Evolutionary conservation across 2,113 vertebrate species (phyloP).

Genomic region (Cottus gobio): DNA sequence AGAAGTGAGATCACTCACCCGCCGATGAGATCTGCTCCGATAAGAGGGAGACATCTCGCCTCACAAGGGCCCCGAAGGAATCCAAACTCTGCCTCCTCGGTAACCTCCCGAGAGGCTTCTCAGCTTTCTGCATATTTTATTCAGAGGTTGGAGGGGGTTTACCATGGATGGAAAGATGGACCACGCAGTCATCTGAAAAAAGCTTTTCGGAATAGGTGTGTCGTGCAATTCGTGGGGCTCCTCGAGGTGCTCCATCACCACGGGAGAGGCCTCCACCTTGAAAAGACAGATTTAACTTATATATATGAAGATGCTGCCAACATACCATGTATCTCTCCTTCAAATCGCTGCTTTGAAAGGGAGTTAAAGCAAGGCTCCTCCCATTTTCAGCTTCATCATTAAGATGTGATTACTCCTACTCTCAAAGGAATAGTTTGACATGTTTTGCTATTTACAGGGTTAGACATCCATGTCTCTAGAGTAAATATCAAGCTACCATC

Average conservation of each 20-base stretch:
- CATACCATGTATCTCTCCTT: slow-evolving; percentile 27
- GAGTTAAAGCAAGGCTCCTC: not conserved
- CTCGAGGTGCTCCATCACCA: slow-evolving; percentile 49
- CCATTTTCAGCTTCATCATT: not conserved
- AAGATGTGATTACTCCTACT: not conserved
- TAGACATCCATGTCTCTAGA: too few species aligned
- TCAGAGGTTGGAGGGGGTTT: not conserved
- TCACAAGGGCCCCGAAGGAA: slow-evolving; percentile 24
- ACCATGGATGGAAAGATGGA: slow-evolving; percentile 37
- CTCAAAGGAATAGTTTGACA: not conserved
- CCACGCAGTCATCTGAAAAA: slow-evolving; percentile 36
- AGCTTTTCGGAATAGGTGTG: slow-evolving; percentile 40
- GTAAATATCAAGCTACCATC: not conserved
- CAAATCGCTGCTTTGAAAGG: not conserved
- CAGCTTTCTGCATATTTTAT: slow-evolving; percentile 48
- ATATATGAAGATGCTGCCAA: slow-evolving; percentile 32
- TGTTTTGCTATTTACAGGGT: too few species aligned
- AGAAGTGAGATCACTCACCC: slow-evolving; percentile 40
- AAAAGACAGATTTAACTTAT: slow-evolving; percentile 67
- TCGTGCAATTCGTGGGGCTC: slow-evolving; percentile 35
- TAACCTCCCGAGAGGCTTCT: slow-evolving; percentile 26
- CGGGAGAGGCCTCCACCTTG: slow-evolving; percentile 43
- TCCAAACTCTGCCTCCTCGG: slow-evolving; percentile 14
- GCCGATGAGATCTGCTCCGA: slow-evolving; percentile 49
- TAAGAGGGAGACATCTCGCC: slow-evolving; percentile 37